These are phyloP conservation scores for Syngnathus floridae DNA, from an alignment of 2,113 vertebrate species.

Conservation along the genomic window DNA sequence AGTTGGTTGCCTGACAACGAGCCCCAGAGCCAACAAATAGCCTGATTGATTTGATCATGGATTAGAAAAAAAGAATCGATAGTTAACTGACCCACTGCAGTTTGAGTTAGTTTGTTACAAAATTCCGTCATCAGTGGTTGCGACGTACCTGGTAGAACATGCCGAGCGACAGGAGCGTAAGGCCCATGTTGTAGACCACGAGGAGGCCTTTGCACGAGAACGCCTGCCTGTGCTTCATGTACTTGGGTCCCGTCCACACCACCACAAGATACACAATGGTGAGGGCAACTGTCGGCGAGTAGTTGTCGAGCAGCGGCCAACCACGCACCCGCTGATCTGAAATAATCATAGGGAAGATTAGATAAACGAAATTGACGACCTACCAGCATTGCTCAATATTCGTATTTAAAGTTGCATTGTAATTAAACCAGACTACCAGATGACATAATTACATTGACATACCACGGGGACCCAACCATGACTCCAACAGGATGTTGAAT, in stretches of 20 bases:
- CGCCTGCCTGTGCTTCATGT: constrained; percentile 82
- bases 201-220: constrained; percentile 82
- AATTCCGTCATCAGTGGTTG: not conserved
- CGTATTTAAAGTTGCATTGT: not conserved
- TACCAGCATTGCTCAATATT: not conserved
- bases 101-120: not conserved
- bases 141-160: constrained; percentile 91
- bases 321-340: constrained; percentile 88
- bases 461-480: constrained; percentile 93
- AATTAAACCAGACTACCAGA: not conserved
- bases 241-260: constrained; percentile 91
- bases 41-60: not conserved
- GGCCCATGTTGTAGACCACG: constrained; percentile 86
- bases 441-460: constrained; percentile 37
- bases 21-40: not conserved
- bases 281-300: constrained; percentile 83
- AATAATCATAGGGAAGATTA: constrained; percentile 23
- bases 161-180: constrained; percentile 88
- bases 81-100: not conserved
- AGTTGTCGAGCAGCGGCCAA: constrained; percentile 90
- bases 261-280: constrained; percentile 85
- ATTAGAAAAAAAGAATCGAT: constrained; percentile 1
- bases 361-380: not conserved
- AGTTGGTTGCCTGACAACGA: constrained; percentile 1
- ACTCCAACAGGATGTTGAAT: constrained; percentile 81